These are phyloP conservation scores for Anolis carolinensis DNA, from an alignment of 2,113 vertebrate genomes.

Conservation along the genomic window DNA sequence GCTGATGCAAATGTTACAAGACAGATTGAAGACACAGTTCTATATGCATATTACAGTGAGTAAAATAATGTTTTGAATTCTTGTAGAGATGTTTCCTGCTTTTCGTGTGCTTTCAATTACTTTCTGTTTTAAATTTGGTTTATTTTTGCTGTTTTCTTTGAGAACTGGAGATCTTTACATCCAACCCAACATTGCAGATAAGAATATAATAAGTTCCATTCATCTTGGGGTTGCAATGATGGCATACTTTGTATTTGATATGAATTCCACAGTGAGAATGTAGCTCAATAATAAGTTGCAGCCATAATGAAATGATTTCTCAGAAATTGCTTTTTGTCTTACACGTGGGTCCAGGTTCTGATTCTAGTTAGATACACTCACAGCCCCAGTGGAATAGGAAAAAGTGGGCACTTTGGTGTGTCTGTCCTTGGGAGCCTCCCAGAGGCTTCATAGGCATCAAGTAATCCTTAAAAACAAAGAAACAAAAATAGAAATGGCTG, in stretches of 20 bases:
- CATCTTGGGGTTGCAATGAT: not conserved
- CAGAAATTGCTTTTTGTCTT: not conserved
- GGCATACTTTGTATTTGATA: not conserved
- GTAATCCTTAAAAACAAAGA: too few relatives aligned
- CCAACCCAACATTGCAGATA: not conserved
- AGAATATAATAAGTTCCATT: not conserved
- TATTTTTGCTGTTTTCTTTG: not conserved
- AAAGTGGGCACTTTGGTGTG: too few relatives aligned
- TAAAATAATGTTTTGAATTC: slow-evolving; percentile 35
- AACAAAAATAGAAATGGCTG: too few relatives aligned
- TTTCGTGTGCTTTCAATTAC: not conserved
- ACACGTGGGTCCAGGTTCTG: not conserved
- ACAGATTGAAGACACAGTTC: slow-evolving; percentile 92
- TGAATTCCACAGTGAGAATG: not conserved
- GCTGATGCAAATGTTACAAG: slow-evolving; percentile 90
- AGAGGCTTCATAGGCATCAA: too few relatives aligned
- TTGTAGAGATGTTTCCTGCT: not conserved
- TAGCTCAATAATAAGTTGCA: not conserved
- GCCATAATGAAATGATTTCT: not conserved
- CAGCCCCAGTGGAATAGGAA: not conserved
- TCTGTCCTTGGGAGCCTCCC: too few relatives aligned
- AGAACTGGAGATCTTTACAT: not conserved
- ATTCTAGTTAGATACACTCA: not conserved
- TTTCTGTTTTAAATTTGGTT: not conserved
- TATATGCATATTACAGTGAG: slow-evolving; percentile 98